These are phyloP conservation scores for Tetragonula carbonaria DNA, from an alignment of 2,888 invertebrate genomes.

Conservation along the genomic window DNA sequence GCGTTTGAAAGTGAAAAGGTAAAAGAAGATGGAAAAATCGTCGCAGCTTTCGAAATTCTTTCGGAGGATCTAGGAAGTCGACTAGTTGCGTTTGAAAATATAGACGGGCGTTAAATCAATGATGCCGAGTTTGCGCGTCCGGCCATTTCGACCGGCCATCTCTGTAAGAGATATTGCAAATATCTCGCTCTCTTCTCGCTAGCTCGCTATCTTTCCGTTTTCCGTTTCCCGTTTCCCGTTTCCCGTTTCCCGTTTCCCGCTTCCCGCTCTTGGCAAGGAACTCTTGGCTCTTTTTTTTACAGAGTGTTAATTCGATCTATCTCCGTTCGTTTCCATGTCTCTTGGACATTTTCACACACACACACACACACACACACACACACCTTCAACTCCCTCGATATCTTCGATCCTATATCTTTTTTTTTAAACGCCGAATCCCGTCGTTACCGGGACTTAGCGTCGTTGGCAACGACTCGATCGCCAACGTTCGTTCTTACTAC, in stretches of 20 bases:
- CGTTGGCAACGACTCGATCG: conserved; percentile 18
- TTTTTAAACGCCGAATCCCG: conserved; percentile 12
- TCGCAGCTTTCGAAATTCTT: background rate
- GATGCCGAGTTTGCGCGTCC: conserved; percentile 81
- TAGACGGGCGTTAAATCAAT: conserved; percentile 81
- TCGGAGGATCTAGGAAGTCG: conserved; percentile 17
- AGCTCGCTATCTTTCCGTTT: background rate
- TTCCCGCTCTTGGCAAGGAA: background rate
- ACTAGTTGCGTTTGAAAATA: conserved; percentile 58
- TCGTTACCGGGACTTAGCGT: background rate
- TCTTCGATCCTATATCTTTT: conserved; percentile 4
- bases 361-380: background rate
- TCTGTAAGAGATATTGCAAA: conserved; percentile 71
- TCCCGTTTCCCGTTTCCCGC: too few species aligned
- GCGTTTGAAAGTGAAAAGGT: too few species aligned
- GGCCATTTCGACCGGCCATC: conserved; percentile 58
- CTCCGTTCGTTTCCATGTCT: conserved; percentile 20
- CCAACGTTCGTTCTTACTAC: background rate
- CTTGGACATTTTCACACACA: background rate
- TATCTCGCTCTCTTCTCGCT: conserved; percentile 26
- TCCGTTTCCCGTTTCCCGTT: too few species aligned
- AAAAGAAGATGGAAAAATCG: background rate
- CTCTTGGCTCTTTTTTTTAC: background rate
- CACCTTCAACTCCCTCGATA: background rate
- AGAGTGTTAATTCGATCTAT: background rate